Evolutionary conservation across 1,140 invertebrate genomes (phyloP).

Genomic region (Homalodisca vitripennis): DNA sequence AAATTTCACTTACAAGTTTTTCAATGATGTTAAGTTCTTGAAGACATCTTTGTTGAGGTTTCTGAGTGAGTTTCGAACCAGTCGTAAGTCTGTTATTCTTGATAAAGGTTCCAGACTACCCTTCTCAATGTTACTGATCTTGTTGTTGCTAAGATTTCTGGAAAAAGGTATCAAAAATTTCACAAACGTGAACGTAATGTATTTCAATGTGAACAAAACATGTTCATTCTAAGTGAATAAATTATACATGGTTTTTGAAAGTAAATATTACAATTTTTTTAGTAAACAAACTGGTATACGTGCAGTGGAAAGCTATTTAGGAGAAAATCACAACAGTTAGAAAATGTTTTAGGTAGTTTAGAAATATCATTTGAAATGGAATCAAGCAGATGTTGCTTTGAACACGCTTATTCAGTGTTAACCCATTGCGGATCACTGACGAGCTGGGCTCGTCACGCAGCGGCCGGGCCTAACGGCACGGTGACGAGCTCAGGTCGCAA

Average conservation of each 20-base stretch:
- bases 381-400: no score
- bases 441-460: no score
- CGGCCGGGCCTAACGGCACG: no score
- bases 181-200: neutral
- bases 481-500: no score
- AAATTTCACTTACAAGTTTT: slow-evolving; percentile 62
- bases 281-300: no score
- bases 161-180: slow-evolving; percentile 41
- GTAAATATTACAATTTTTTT: neutral
- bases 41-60: slow-evolving; percentile 71
- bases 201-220: neutral
- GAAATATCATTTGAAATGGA: no score
- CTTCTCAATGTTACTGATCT: slow-evolving; percentile 64
- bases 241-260: neutral
- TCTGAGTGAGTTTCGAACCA: slow-evolving; percentile 77
- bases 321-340: no score
- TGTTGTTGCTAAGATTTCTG: slow-evolving; percentile 76
- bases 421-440: no score
- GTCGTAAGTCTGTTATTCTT: slow-evolving; percentile 68
- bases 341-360: no score
- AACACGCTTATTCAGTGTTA: no score
- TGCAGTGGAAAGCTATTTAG: no score
- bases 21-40: slow-evolving; percentile 62
- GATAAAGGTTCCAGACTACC: slow-evolving; percentile 70
- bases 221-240: neutral